Evolutionary conservation across 1,140 invertebrate genomes (phyloP), one percentile per base, ranked within the genome.

Genomic region (Ctenoplectra terminalis): DNA sequence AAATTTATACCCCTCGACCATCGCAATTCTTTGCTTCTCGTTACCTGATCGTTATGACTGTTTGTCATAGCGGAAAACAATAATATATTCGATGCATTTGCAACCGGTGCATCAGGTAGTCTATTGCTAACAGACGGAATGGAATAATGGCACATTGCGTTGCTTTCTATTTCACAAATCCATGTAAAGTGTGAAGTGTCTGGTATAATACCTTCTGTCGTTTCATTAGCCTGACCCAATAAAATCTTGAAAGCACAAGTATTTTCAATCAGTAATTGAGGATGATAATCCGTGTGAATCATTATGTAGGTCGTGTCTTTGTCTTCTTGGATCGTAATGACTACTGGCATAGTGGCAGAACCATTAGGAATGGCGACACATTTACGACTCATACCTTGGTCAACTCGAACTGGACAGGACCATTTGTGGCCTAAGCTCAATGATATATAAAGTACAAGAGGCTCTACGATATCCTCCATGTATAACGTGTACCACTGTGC

Each of bases 301-400:
- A 95, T 94, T 52, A 96, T 90, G 79, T 94, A 96, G 0, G 94
- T 94, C 60, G 95, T 94, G 37, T 94, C 95, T 82, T 95, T 94
- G 23, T 94, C 93, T 84, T 95, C 94, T 88, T 95, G 94, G 5
- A 92, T 94, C 3, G 94, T 95, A 15, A 95, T 81, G 0, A 95
- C 92, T 13, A 95, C 81, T 8, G 95, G 94, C 37, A 95, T 82
- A 76, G 92, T 89, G 15, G 52, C 76, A 50, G 85, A 83, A 0
- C 84, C 90, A 74, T 92, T 90, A 13, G 91, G 90, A 40, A 95
- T 71, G 8, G 93, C 90, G 70, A 94, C 87, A 52, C 93, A 94
- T 85, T 90, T 88, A 43, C 95, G 87, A 48, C 91, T 89, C 43
- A 94, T 90, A 70, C 86, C 86, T 88, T 95, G 94, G 81, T 95